Evolutionary conservation across 2,113 vertebrate species (phyloP).

Genomic region (Eptatretus burgeri): DNA sequence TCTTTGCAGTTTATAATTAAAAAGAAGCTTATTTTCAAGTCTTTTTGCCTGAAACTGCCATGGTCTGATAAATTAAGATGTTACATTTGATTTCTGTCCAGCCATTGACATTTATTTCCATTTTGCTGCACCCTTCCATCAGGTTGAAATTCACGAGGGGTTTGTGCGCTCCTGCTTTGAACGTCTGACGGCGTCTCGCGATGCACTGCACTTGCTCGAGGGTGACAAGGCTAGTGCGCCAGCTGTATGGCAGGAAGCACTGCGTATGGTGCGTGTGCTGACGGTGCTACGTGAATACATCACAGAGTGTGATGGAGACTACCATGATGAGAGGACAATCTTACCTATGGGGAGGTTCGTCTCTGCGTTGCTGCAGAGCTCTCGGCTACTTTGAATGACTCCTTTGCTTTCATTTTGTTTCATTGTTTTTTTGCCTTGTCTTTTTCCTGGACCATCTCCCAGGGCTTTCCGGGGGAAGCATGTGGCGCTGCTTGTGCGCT

Average conservation of each 20-base stretch:
- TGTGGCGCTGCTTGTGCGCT: constrained; percentile 74
- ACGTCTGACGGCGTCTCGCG: constrained; percentile 87
- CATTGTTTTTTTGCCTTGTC: not conserved
- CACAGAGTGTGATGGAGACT: constrained; percentile 96
- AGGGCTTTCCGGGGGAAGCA: constrained; percentile 96
- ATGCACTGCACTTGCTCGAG: constrained; percentile 81
- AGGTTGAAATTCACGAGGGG: constrained; percentile 98
- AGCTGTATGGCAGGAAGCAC: constrained; percentile 81
- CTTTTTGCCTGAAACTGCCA: no score
- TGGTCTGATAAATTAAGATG: no score
- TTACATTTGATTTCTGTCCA: no score
- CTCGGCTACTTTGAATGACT: not conserved
- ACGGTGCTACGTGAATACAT: constrained; percentile 92
- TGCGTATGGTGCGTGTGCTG: constrained; percentile 86
- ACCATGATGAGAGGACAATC: constrained; percentile 92
- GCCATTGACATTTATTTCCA: no score
- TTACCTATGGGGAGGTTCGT: constrained; percentile 86
- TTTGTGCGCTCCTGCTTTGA: constrained; percentile 98
- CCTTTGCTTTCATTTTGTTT: no score
- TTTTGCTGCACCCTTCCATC: not conserved
- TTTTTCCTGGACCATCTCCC: constrained; percentile 9
- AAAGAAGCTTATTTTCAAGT: no score
- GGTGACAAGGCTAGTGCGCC: constrained; percentile 98
- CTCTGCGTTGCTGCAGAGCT: no score
- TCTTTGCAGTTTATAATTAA: no score